These are phyloP conservation scores for Heliconius sara DNA, from an alignment of 2,888 invertebrate genomes.

Conservation along the genomic window DNA sequence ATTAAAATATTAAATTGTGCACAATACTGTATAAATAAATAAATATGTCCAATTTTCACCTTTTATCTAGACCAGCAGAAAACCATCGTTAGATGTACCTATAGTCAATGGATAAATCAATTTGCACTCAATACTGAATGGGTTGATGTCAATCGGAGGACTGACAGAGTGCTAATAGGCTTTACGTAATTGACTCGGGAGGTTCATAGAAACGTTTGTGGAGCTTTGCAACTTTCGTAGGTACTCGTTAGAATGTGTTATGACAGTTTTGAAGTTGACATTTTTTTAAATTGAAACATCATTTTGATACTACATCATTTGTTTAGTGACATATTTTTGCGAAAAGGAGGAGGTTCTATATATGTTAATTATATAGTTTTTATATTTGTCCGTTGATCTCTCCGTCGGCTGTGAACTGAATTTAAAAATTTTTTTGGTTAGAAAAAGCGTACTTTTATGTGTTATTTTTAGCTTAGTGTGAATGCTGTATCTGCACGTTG, in stretches of 20 bases:
- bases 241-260: not conserved
- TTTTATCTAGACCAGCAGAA: not conserved
- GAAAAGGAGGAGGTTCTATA: too few species aligned
- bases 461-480: too few species aligned
- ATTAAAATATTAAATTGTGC: too few species aligned
- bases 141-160: slow-evolving; percentile 29
- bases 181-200: slow-evolving; percentile 29
- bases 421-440: too few species aligned
- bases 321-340: too few species aligned
- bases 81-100: not conserved
- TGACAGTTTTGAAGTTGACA: not conserved
- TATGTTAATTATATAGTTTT: too few species aligned
- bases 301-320: not conserved
- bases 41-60: too few species aligned
- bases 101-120: slow-evolving; percentile 29
- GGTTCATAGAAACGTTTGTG: slow-evolving; percentile 8
- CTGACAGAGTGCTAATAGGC: slow-evolving; percentile 37
- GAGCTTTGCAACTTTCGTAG: not conserved
- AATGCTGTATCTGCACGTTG: too few species aligned
- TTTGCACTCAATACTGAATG: slow-evolving; percentile 32
- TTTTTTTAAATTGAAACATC: not conserved
- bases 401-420: too few species aligned
- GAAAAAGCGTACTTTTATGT: too few species aligned
- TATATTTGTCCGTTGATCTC: too few species aligned
- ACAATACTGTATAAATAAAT: too few species aligned